Conservation (phyloP, 2,888 invertebrate genomes). For the Trichogramma evanescens region DNA sequence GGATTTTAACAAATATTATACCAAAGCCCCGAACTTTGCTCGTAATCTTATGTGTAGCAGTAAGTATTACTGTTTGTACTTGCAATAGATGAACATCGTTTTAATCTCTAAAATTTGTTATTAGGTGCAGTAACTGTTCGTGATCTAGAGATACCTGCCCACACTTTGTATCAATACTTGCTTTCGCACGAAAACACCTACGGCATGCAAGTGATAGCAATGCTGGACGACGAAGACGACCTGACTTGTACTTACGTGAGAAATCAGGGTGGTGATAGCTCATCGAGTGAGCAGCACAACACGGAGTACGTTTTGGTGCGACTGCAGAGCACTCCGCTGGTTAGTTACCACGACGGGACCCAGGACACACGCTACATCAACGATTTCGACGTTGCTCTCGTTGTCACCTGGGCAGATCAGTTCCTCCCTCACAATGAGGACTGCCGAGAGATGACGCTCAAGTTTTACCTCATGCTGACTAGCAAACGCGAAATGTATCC, state of each 20-base stretch:
- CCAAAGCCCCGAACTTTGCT: conserved; percentile 69
- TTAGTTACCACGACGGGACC: conserved; percentile 53
- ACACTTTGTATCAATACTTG: conserved; percentile 64
- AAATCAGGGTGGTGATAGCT: conserved; percentile 29
- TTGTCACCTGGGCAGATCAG: conserved; percentile 56
- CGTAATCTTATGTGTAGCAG: conserved; percentile 66
- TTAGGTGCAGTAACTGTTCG: conserved; percentile 54
- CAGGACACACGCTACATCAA: conserved; percentile 57
- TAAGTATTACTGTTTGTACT: conserved; percentile 34
- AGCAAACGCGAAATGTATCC: conserved; percentile 55
- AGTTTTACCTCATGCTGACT: conserved; percentile 42
- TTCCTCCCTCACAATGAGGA: conserved; percentile 26
- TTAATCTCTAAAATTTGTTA: background rate
- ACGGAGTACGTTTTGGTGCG: conserved; percentile 60
- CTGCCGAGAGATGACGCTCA: conserved; percentile 39
- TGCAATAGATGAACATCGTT: background rate
- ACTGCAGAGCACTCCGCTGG: conserved; percentile 53
- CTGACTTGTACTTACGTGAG: no score
- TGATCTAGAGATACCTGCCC: conserved; percentile 57
- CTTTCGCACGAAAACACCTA: conserved; percentile 61
- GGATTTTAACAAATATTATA: conserved; percentile 71
- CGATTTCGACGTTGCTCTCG: conserved; percentile 62
- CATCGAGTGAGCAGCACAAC: conserved; percentile 33
- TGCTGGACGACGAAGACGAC: conserved; percentile 46
- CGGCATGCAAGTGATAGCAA: conserved; percentile 60